These are phyloP conservation scores for Sminthurinus aureus DNA, from an alignment of 2,888 invertebrate species.

Conservation along the genomic window DNA sequence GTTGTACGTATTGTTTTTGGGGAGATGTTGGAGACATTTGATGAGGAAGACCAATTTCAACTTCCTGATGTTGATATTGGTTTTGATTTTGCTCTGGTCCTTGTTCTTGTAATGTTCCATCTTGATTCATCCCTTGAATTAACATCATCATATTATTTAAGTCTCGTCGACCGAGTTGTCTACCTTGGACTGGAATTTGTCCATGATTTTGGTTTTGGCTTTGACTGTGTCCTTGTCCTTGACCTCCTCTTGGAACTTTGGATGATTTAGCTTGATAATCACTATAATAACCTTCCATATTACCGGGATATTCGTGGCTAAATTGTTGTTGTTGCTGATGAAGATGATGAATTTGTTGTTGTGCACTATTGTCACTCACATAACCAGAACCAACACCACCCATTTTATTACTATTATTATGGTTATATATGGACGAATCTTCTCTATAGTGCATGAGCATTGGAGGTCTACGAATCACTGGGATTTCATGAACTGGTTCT, in stretches of 20 bases:
- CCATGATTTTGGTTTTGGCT: neutral
- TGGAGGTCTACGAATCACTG: neutral
- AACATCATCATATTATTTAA: neutral
- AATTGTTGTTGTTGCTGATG: neutral
- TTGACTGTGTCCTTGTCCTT: neutral
- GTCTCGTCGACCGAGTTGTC: neutral
- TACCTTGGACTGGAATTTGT: neutral
- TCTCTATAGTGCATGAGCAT: neutral
- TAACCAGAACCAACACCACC: neutral
- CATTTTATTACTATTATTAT: neutral
- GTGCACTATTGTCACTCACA: slow-evolving; percentile 14
- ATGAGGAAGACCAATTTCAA: neutral
- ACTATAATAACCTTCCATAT: slow-evolving; percentile 2
- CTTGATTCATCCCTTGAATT: neutral
- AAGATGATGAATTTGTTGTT: neutral
- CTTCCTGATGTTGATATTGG: neutral
- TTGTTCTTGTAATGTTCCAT: no score
- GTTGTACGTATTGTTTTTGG: no score
- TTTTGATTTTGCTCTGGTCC: neutral
- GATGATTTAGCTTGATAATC: neutral
- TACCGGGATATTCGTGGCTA: neutral
- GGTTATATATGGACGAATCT: no score
- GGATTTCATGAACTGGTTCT: neutral
- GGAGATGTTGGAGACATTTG: neutral
- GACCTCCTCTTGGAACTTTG: neutral